A percentile compares a stretch with the other conserved stretches of the same genome.
Conservation (phyloP, 2,888 invertebrate genomes). For the Andrena bicolor region DNA sequence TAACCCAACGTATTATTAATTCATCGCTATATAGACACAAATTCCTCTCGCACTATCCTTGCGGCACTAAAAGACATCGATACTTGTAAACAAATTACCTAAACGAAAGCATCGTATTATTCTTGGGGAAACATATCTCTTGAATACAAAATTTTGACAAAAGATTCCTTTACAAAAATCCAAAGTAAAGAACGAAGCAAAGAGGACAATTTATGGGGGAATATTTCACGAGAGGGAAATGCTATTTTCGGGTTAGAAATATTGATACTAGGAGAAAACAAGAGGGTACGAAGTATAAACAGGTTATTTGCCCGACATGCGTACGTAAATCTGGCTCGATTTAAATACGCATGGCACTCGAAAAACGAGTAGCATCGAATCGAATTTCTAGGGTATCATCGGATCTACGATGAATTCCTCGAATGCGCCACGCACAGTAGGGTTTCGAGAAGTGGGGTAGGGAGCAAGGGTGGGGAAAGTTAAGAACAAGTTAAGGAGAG, state of each 20-base stretch:
- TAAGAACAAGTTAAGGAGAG: slow-evolving; percentile 39
- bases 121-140: no score
- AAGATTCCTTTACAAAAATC: no score
- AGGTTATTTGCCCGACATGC: not conserved
- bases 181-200: no score
- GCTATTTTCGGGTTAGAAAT: no score
- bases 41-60: not conserved
- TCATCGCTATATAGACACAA: not conserved
- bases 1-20: not conserved
- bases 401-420: slow-evolving; percentile 46
- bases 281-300: not conserved
- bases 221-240: no score
- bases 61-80: not conserved
- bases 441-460: slow-evolving; percentile 60
- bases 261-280: not conserved
- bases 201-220: no score
- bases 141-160: no score
- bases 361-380: not conserved
- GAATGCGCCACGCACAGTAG: slow-evolving; percentile 23
- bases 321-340: not conserved
- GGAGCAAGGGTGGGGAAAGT: slow-evolving; percentile 47
- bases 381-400: slow-evolving; percentile 30
- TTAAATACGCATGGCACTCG: not conserved
- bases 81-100: not conserved
- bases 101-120: not conserved